These are phyloP conservation scores for Microplitis mediator DNA, from an alignment of 1,140 invertebrate genomes.

Conservation along the genomic window DNA sequence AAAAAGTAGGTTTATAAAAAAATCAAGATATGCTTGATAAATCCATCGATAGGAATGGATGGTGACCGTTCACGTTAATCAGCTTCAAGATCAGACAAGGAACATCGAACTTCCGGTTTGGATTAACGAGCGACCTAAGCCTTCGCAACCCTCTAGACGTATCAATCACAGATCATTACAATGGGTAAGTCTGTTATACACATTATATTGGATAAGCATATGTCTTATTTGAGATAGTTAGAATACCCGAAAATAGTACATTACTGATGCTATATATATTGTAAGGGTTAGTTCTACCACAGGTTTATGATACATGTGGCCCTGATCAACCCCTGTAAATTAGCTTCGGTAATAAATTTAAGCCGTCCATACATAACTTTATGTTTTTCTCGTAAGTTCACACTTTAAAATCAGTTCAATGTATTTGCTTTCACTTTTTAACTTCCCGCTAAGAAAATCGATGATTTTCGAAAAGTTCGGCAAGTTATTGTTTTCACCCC, in stretches of 20 bases:
- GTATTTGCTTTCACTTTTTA: conserved; percentile 12
- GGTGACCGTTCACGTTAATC: neutral
- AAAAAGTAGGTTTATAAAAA: too few relatives aligned
- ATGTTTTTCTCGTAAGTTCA: neutral
- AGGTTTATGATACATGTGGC: conserved; percentile 36
- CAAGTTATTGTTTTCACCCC: too few relatives aligned
- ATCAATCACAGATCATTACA: conserved; percentile 6
- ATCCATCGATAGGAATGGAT: too few relatives aligned
- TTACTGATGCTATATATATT: neutral
- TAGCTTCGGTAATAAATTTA: conserved; percentile 50
- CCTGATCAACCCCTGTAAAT: conserved; percentile 38
- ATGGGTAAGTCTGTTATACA: too few relatives aligned
- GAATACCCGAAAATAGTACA: too few relatives aligned
- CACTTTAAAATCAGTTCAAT: neutral
- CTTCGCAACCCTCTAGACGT: neutral
- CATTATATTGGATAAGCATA: conserved; percentile 20
- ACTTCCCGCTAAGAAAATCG: too few relatives aligned
- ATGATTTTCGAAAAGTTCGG: too few relatives aligned
- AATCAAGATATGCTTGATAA: too few relatives aligned
- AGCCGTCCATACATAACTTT: neutral
- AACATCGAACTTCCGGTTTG: neutral
- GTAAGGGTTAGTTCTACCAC: conserved; percentile 40
- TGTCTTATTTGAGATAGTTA: conserved; percentile 27
- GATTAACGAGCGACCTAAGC: neutral
- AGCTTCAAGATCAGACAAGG: neutral